A percentile compares a stretch with the other conserved stretches of the same genome.
Evolutionary conservation across 2,113 vertebrate genomes (phyloP).

Genomic region (Prochilodus magdalenae): DNA sequence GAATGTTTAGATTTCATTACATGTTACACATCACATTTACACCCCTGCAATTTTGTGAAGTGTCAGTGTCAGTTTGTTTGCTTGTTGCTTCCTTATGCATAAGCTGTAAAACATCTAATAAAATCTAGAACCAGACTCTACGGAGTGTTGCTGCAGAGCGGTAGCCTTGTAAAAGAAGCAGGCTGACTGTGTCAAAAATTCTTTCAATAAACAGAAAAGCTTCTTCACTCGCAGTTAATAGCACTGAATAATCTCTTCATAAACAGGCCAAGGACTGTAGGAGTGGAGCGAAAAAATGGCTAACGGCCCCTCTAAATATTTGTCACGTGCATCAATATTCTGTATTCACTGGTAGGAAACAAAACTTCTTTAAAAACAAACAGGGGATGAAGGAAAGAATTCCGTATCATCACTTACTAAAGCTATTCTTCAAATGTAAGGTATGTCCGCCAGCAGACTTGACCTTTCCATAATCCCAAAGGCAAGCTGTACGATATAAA

Average conservation of each 20-base stretch:
- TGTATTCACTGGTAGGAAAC: background rate
- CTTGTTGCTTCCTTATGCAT: background rate
- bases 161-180: background rate
- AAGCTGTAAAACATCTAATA: too few species aligned
- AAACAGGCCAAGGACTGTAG: background rate
- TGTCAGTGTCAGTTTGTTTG: too few species aligned
- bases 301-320: constrained; percentile 5
- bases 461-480: background rate
- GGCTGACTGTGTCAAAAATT: background rate
- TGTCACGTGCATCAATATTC: background rate
- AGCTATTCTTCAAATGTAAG: background rate
- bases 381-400: background rate
- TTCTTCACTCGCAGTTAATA: background rate
- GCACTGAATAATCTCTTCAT: background rate
- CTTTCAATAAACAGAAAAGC: constrained; percentile 3
- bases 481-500: background rate
- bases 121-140: background rate
- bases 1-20: too few species aligned
- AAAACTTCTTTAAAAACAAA: constrained; percentile 4
- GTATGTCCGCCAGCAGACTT: background rate
- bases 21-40: too few species aligned
- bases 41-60: too few species aligned
- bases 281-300: background rate
- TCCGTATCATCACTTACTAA: background rate
- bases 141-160: background rate